Evolutionary conservation across 1,140 invertebrate species (phyloP), one percentile per base, ranked within the genome.

Genomic region (Drosophila arawakana): DNA sequence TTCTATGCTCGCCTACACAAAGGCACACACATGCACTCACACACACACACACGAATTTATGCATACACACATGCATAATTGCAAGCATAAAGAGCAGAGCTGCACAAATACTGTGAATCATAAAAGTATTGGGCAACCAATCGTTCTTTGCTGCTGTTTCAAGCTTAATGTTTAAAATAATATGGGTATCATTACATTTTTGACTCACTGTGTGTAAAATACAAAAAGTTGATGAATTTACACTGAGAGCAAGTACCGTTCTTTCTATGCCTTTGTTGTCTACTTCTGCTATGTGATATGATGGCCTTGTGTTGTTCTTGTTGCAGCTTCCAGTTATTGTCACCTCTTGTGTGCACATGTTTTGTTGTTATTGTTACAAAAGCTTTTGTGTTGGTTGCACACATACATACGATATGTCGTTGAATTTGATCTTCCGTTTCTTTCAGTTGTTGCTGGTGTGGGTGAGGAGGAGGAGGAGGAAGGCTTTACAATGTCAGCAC

Each of bases 391-490:
- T 49, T 50, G 25, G 25, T 30, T 30, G 3, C 25, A 30, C 25
- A 30, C 25, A 30, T 30, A 3, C 25, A 30, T 30, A 30, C 25
- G 25, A 30, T 41, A 83, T 89, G 60, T 68, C 55, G 69, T 84
- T 80, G 67, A 88, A 89, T 78, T 81, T 84, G 74, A 71, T 76
- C 74, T 88, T 89, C 77, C 84, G 84, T 65, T 72, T 72, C 50
- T 69, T 59, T 67, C 66, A 44, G 69, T 8, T 35, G 47, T 57
- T 62, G 49, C 54, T 59, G 39, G 50, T 46, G 55, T 18, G 9
- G 37, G 10, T 3, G 35, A 7, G 46, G 35, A 46, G 15, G 18
- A 46, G 15, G 18, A 25, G 15, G 7, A 13, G 43, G n/a, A 58
- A 43, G 43, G 9, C 30, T 47, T 47, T 44, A 69, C 43, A 61